A percentile compares a stretch with the other conserved stretches of the same genome.
These are phyloP conservation scores for Leptinotarsa haldemani DNA, from an alignment of 2,888 invertebrate species.

Conservation along the genomic window DNA sequence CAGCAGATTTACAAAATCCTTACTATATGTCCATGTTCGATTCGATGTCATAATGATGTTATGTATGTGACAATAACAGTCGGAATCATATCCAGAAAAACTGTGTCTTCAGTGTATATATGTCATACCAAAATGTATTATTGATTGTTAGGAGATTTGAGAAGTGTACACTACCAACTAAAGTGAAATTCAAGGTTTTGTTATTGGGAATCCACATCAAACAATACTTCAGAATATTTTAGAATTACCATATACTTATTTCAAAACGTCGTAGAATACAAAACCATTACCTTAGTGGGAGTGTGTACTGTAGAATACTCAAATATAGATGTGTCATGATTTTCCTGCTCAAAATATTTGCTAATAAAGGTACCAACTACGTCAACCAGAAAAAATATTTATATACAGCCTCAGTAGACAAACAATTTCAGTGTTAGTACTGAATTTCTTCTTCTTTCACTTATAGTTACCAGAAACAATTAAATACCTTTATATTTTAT, in stretches of 20 bases:
- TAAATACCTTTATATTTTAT: neutral
- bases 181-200: neutral
- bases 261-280: too few species aligned
- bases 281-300: neutral
- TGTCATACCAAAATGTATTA: slow-evolving; percentile 26
- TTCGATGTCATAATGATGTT: slow-evolving; percentile 5
- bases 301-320: neutral
- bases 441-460: neutral
- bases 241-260: too few species aligned
- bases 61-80: slow-evolving; percentile 9
- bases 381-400: neutral
- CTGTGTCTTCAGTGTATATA: slow-evolving; percentile 35
- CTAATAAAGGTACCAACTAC: neutral
- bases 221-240: too few species aligned
- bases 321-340: neutral
- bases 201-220: neutral
- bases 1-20: too few species aligned
- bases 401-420: neutral
- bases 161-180: neutral
- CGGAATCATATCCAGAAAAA: neutral
- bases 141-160: slow-evolving; percentile 19
- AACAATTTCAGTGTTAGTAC: neutral
- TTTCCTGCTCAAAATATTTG: neutral
- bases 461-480: neutral
- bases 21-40: slow-evolving; percentile 1